phyloP scores from a whole-genome alignment of 2,797 vertebrate species.

The Galaxias olidus region DNA sequence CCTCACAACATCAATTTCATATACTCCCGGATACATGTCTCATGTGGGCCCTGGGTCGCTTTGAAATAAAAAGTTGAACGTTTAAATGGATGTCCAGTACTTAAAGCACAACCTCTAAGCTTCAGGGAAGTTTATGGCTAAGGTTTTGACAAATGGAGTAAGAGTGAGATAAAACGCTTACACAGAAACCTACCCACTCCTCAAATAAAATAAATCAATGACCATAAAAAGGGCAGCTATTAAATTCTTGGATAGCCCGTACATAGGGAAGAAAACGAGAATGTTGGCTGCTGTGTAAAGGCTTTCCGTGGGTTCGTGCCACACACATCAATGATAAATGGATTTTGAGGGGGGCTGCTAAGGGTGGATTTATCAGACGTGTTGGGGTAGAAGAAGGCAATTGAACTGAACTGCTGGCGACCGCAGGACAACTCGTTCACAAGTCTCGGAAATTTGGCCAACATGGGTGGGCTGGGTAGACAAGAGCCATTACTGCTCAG shows the following conservation, averaged over 20 bases:
- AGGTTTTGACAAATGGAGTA: slow-evolving; percentile 54
- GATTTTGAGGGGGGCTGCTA: slow-evolving; percentile 35
- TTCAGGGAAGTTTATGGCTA: slow-evolving; percentile 44
- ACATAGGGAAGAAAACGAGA: slow-evolving; percentile 48
- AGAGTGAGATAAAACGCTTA: slow-evolving; percentile 42
- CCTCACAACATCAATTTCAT: slow-evolving; percentile 46
- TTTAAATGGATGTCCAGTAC: slow-evolving; percentile 43
- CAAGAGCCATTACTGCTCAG: slow-evolving; percentile 15
- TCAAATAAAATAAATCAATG: slow-evolving; percentile 63
- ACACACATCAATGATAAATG: slow-evolving; percentile 54
- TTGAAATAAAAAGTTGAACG: slow-evolving; percentile 38
- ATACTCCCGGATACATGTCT: slow-evolving; percentile 36
- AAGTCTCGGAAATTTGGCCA: slow-evolving; percentile 43
- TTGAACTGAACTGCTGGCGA: slow-evolving; percentile 59
- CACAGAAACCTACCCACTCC: slow-evolving; percentile 36
- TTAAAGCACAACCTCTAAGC: slow-evolving; percentile 28
- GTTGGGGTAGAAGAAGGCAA: slow-evolving; percentile 23
- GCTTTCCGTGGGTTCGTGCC: slow-evolving; percentile 35
- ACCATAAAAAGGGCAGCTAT: slow-evolving; percentile 59
- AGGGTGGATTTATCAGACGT: slow-evolving; percentile 53
- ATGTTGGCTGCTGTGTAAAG: slow-evolving; percentile 57
- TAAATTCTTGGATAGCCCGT: slow-evolving; percentile 51
- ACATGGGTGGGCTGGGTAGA: slow-evolving; percentile 23
- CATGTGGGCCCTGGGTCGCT: slow-evolving; percentile 28
- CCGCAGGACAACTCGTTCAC: slow-evolving; percentile 46